Evolutionary conservation across 2,797 vertebrate genomes (phyloP).

Genomic region (Pipistrellus nathusii): DNA sequence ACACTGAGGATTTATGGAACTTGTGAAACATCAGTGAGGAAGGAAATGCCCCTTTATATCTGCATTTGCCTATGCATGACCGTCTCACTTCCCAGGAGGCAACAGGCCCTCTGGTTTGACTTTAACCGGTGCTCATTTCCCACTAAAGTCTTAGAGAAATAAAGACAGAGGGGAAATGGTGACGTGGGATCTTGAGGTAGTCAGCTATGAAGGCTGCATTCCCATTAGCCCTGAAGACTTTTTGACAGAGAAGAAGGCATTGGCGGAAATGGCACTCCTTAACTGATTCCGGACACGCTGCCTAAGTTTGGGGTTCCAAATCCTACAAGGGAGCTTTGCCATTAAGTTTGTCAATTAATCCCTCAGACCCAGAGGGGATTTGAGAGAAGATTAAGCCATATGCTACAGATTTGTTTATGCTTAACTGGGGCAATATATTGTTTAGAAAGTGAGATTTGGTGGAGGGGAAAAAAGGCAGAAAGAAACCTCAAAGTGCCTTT

Average conservation of each 20-base stretch:
- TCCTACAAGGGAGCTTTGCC: slow-evolving; percentile 63
- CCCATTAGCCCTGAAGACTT: background rate
- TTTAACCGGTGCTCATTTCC: slow-evolving; percentile 31
- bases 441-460: slow-evolving; percentile 66
- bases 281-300: slow-evolving; percentile 41
- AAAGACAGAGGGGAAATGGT: background rate
- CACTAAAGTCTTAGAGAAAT: slow-evolving; percentile 36
- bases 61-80: background rate
- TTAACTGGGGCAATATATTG: slow-evolving; percentile 70
- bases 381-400: slow-evolving; percentile 72
- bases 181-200: background rate
- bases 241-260: background rate
- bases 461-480: background rate
- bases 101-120: background rate
- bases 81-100: slow-evolving; percentile 11
- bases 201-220: background rate
- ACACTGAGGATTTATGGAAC: background rate
- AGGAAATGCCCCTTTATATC: background rate
- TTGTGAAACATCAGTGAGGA: slow-evolving; percentile 14
- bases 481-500: slow-evolving; percentile 53
- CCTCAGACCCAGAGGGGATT: slow-evolving; percentile 63
- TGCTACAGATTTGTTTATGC: slow-evolving; percentile 65
- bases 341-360: slow-evolving; percentile 74
- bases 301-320: slow-evolving; percentile 58
- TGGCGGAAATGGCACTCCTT: background rate